Base-by-base conservation (phyloP, 2,797 vertebrate genomes). In the Hydrolagus colliei region DNA sequence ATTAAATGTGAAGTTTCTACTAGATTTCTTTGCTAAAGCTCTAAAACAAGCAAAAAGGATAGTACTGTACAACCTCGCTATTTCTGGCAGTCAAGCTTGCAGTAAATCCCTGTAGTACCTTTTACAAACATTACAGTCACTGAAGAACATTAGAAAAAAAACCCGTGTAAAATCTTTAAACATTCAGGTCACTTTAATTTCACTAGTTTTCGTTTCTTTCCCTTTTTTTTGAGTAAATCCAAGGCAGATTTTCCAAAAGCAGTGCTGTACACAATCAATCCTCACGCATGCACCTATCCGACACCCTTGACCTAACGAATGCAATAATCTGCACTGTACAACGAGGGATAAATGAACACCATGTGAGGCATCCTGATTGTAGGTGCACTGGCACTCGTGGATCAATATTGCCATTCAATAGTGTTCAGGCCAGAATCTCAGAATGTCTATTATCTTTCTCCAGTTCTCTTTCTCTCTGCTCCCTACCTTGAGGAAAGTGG, bases 11-110 rank as follows among this genome's bases (percentile, higher is more conserved):
- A 20, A 20, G 27, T 10, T 84, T 84, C 52, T 71, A 84, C 62
- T 35, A 84, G 79, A 71, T 84, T 84, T 71, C 65, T 41, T 67
- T 84, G 79, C 63, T 67, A 84, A 5, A 10, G 11, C 4, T 84
- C 65, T 71, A 71, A 84, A 84, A 84, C 65, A 84, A 84, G 32
- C 79, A 84, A 84, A 68, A 16, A 84, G 18, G 27, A 14, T 68
- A 68, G 7, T 16, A 84, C 20, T 12, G 18, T 71, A 84, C 20
- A 71, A 84, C 52, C 65, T 71, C n/a, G 79, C 71, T 84, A 71
- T 71, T 67, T 84, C n/a, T 84, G 10, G 68, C 32, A 84, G 32
- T 12, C 41, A 22, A 71, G 65, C 2, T 5, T 11, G 5, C 10
- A 84, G 65, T 71, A 71, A 41, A 84, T 82, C 35, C 22, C 27